These are phyloP conservation scores for Donacobius atricapilla DNA, from an alignment of 2,113 vertebrate genomes.

Conservation along the genomic window DNA sequence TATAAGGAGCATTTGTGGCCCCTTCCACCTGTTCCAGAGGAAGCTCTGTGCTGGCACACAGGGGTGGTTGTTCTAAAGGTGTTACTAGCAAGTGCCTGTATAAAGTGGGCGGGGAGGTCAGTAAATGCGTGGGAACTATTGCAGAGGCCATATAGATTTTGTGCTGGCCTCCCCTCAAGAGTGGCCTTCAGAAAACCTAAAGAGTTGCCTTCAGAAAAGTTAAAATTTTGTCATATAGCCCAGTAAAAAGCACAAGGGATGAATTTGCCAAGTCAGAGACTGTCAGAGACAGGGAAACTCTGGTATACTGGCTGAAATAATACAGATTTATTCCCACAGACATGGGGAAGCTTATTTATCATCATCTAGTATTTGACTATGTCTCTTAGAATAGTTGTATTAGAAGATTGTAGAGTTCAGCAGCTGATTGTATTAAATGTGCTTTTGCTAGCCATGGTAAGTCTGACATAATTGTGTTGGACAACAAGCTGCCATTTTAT, in stretches of 20 bases:
- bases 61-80: neutral
- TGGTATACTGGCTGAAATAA: neutral
- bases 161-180: neutral
- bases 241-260: neutral
- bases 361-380: neutral
- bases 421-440: neutral
- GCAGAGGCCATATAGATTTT: neutral
- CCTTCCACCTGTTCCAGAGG: neutral
- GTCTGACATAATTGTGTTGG: conserved; percentile 10
- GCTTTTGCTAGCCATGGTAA: neutral
- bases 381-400: neutral
- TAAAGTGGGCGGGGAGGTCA: neutral
- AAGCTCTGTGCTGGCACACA: neutral
- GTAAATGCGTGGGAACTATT: neutral
- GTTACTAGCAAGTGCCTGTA: neutral
- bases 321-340: neutral
- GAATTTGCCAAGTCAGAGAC: neutral
- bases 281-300: neutral
- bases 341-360: neutral
- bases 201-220: neutral
- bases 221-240: neutral
- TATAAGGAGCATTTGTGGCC: neutral
- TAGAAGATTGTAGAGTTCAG: neutral
- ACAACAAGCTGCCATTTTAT: conserved; percentile 5
- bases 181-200: neutral